Conservation (phyloP, 2,113 vertebrate genomes). For the Aegotheles bennettii region DNA sequence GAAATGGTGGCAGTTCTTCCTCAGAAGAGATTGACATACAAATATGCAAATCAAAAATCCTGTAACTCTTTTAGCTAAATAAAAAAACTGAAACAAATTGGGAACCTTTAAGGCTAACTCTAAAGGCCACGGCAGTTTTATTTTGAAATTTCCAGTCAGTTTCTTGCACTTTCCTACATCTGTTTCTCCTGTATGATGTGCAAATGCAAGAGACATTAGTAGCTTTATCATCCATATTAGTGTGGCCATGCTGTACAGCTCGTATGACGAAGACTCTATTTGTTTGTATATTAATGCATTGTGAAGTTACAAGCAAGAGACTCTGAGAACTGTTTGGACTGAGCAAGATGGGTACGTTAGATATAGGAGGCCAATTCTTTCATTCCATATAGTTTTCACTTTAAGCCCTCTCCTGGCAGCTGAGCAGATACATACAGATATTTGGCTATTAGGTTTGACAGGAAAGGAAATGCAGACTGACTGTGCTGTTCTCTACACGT, state of each 20-base stretch:
- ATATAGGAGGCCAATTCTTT: neutral
- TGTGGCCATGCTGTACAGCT: neutral
- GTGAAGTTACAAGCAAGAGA: neutral
- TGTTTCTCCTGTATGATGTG: neutral
- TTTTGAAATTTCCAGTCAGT: neutral
- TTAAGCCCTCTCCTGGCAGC: neutral
- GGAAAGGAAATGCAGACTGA: neutral
- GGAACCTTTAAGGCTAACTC: neutral
- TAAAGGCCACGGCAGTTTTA: neutral
- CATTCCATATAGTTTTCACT: neutral
- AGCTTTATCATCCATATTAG: neutral
- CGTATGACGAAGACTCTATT: neutral
- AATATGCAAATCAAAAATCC: neutral
- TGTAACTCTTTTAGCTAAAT: neutral
- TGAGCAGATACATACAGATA: neutral
- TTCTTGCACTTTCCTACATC: neutral
- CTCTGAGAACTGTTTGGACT: neutral
- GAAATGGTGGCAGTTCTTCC: neutral
- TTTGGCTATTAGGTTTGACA: neutral
- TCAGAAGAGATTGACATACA: neutral
- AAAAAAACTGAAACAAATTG: too few species aligned
- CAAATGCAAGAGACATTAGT: neutral
- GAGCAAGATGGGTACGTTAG: neutral
- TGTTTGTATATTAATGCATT: neutral
- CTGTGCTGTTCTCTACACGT: neutral